Base-by-base conservation (phyloP, 2,888 invertebrate species). In the Dolomedes plantarius region DNA sequence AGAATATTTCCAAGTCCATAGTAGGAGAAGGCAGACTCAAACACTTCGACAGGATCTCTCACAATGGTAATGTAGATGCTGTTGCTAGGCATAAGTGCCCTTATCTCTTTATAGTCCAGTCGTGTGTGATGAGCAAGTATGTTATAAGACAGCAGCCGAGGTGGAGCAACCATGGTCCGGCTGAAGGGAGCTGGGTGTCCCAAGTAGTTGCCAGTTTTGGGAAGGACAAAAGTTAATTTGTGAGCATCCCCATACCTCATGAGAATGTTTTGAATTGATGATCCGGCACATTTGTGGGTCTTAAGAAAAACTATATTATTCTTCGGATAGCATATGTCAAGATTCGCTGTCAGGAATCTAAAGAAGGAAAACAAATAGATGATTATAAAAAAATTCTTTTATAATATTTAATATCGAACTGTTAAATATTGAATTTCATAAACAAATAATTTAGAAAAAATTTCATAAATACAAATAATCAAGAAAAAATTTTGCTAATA, bases 261-360 rank as follows among this genome's bases (percentile, higher is more conserved):
- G 13, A 91, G 81, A 31, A 91, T 89, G 73, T 90, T 91, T 81
- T 91, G 91, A 16, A 91, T 87, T n/a, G 90, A 89, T 16, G 90
- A 89, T 36, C 90, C 90, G 27, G 90, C 91, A 76, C 90, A 90
- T 88, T 91, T 91, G 89, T 91, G 90, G 1, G 90, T 90, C 85
- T 91, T 91, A 32, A 90, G 86, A 79, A 91, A 91, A 36, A 89
- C 90, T 28, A 91, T 88, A 88, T 90, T 90, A 62, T 81, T 88
- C 64, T 85, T 88, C 3, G 90, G 90, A 56, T 68, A 62, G 71
- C 89, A 89, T 23, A 75, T 31, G n/a, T 69, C 76, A 23, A 29
- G 56, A n/a, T 56, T 41, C 3, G 76, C 71, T 13, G 77, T 56
- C 16, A 72, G 31, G 23, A 83, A 67, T 56, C 83, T 83, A 56